Conservation (phyloP, 1,140 invertebrate genomes). For the Temnothorax nylanderi region DNA sequence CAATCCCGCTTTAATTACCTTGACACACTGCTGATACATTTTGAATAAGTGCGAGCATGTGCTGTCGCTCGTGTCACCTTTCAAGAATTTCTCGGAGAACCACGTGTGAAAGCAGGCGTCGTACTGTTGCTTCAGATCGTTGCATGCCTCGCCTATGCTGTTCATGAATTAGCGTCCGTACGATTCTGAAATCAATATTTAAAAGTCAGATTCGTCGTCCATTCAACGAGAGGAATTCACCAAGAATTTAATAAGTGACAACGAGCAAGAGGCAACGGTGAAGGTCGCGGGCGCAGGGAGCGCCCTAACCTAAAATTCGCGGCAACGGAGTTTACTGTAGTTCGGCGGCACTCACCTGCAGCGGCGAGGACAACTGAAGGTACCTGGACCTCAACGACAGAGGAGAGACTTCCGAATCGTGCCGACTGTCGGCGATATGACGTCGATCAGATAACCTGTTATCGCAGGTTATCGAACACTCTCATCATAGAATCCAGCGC, state of each 20-base stretch:
- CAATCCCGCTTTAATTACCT: conserved; percentile 87
- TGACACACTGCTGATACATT: conserved; percentile 96
- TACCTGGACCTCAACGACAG: background rate
- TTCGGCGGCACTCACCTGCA: background rate
- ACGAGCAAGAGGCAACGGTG: background rate
- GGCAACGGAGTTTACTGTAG: background rate
- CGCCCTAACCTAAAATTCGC: background rate
- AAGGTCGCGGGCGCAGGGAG: background rate
- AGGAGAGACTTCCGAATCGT: background rate
- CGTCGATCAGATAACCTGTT: background rate
- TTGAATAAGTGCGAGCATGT: conserved; percentile 93
- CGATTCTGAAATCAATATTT: conserved; percentile 10
- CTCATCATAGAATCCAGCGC: no score
- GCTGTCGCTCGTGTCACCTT: conserved; percentile 93
- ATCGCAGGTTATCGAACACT: no score
- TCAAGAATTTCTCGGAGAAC: conserved; percentile 96
- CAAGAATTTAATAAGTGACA: no score
- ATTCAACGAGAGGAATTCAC: background rate
- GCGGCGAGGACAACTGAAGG: background rate
- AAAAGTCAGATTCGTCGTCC: background rate
- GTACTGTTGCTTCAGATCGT: conserved; percentile 95
- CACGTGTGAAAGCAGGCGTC: conserved; percentile 97
- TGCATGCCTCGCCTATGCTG: conserved; percentile 95
- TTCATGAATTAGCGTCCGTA: conserved; percentile 88
- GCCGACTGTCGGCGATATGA: background rate